Evolutionary conservation across 2,888 invertebrate genomes (phyloP).

Genomic region (Epinotia bilunana): DNA sequence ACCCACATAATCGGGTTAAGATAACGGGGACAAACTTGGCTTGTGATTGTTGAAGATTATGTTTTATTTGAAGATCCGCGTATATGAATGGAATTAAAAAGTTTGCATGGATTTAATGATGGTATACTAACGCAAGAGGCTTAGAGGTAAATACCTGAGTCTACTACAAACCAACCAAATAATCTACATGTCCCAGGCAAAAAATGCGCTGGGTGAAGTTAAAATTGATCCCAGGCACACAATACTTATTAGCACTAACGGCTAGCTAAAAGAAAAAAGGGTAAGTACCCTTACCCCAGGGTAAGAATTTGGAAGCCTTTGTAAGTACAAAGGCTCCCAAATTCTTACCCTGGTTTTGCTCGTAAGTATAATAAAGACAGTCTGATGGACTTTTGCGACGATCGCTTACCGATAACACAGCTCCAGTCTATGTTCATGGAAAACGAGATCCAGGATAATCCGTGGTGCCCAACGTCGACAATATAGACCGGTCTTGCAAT

Average conservation of each 20-base stretch:
- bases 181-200: not conserved
- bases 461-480: not conserved
- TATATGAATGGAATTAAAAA: slow-evolving; percentile 7
- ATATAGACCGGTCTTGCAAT: not conserved
- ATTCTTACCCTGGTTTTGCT: not conserved
- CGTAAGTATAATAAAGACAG: not conserved
- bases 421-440: slow-evolving; percentile 22
- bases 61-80: slow-evolving; percentile 12
- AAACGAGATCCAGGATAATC: slow-evolving; percentile 11
- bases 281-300: too few relatives aligned
- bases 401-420: slow-evolving; percentile 7
- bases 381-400: slow-evolving; percentile 1
- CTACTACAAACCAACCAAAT: not conserved
- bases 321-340: not conserved
- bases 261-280: too few relatives aligned
- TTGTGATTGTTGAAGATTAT: slow-evolving; percentile 32
- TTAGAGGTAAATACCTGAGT: not conserved
- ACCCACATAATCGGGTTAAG: slow-evolving; percentile 32
- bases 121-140: not conserved
- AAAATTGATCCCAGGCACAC: too few relatives aligned
- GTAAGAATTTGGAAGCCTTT: too few relatives aligned
- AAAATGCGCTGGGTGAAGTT: too few relatives aligned
- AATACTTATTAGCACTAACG: too few relatives aligned
- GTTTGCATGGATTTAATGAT: not conserved
- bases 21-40: slow-evolving; percentile 31